phyloP scores from a whole-genome alignment of 1,140 invertebrate species.

The Penaeus chinensis region DNA sequence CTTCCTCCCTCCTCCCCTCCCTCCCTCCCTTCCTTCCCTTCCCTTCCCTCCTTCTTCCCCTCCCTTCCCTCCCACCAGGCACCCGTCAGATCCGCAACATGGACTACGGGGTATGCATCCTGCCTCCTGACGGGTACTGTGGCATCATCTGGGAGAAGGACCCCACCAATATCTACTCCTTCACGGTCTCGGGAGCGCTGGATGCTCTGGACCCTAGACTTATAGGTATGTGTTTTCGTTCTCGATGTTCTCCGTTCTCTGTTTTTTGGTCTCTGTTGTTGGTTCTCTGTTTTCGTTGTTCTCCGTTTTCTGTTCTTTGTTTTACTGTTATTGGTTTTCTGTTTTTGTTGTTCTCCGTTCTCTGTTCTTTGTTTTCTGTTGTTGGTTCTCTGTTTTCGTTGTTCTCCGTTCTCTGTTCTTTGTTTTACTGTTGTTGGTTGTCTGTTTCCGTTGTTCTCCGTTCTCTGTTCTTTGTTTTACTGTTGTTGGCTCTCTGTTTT shows the following conservation, averaged over 20 bases:
- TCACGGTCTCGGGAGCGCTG: constrained; percentile 78
- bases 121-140: constrained; percentile 77
- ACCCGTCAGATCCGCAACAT: constrained; percentile 80
- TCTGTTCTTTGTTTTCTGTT: no score
- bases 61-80: constrained; percentile 68
- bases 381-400: no score
- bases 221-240: constrained; percentile 66
- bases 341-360: no score
- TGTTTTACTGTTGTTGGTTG: no score
- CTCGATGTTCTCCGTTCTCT: neutral
- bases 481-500: no score
- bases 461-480: no score
- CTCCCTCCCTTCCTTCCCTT: neutral
- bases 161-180: constrained; percentile 73
- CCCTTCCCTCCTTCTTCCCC: neutral
- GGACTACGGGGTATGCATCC: constrained; percentile 81
- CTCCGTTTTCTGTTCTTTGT: no score
- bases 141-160: constrained; percentile 75
- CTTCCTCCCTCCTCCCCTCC: constrained; percentile 25
- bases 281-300: no score
- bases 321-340: no score
- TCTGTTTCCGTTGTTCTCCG: no score
- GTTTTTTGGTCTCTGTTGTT: no score
- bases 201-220: constrained; percentile 71
- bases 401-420: no score